Conservation (phyloP, 2,888 invertebrate genomes). For the Monopis laevigella region DNA sequence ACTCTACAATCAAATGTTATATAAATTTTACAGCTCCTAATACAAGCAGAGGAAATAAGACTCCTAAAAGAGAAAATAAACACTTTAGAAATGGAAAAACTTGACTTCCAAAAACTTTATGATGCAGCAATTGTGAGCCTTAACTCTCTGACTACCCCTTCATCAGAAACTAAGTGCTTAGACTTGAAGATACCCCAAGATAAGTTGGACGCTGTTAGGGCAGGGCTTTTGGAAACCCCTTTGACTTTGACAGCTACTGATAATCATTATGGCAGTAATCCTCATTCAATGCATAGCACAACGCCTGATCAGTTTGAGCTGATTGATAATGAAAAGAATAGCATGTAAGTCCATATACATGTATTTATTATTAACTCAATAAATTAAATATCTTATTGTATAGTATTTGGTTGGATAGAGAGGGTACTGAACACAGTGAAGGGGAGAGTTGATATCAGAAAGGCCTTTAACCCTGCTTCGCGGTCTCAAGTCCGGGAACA, state of each 20-base stretch:
- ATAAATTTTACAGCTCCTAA: constrained; percentile 36
- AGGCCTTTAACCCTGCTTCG: too few species aligned
- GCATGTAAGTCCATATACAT: constrained; percentile 38
- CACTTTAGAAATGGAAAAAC: constrained; percentile 65
- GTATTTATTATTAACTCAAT: too few species aligned
- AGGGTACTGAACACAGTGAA: too few species aligned
- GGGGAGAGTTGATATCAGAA: too few species aligned
- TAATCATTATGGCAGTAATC: constrained; percentile 58
- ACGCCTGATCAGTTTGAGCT: constrained; percentile 73
- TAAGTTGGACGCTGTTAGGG: constrained; percentile 29
- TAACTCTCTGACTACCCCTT: constrained; percentile 54
- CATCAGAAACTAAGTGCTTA: constrained; percentile 40
- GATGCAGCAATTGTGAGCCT: constrained; percentile 59
- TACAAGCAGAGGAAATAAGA: constrained; percentile 65
- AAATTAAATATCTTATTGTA: too few species aligned
- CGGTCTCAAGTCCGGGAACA: too few species aligned
- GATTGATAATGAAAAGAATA: constrained; percentile 63
- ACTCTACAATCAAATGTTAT: not conserved
- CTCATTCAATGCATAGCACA: constrained; percentile 58
- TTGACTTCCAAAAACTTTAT: constrained; percentile 64
- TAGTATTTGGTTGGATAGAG: too few species aligned
- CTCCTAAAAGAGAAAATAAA: constrained; percentile 62
- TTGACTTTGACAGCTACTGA: constrained; percentile 52
- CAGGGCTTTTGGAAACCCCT: constrained; percentile 31
- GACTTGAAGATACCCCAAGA: constrained; percentile 44